These are phyloP conservation scores for Neolamprologus variostigma DNA, from an alignment of 2,113 vertebrate genomes.

Conservation along the genomic window DNA sequence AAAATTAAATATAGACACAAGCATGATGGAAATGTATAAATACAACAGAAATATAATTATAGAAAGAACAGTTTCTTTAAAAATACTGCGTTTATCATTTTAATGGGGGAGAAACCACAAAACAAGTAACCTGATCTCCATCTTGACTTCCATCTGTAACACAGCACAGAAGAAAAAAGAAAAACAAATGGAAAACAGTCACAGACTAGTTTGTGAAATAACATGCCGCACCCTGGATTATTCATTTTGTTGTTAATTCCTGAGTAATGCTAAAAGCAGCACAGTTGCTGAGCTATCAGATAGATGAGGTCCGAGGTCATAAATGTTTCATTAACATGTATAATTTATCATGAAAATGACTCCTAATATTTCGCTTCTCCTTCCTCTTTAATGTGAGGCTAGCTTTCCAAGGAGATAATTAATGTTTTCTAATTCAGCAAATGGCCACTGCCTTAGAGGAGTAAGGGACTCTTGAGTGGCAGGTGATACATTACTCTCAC, in stretches of 20 bases:
- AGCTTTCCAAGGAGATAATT: constrained; percentile 44
- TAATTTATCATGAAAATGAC: constrained; percentile 49
- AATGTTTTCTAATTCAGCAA: constrained; percentile 55
- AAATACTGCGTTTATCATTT: background rate
- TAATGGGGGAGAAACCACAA: background rate
- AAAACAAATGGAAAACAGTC: constrained; percentile 31
- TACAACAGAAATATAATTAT: background rate
- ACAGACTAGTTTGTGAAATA: background rate
- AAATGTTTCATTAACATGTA: constrained; percentile 58
- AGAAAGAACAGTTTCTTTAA: background rate
- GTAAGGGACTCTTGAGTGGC: background rate
- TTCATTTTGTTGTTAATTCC: background rate
- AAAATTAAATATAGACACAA: background rate
- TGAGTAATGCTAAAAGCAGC: background rate
- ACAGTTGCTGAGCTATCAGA: background rate
- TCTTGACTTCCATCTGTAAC: constrained; percentile 85
- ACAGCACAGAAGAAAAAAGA: constrained; percentile 34
- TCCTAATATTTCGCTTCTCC: constrained; percentile 28
- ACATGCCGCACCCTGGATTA: background rate
- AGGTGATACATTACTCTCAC: constrained; percentile 21
- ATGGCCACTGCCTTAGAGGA: constrained; percentile 20
- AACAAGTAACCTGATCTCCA: constrained; percentile 83
- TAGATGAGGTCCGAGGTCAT: constrained; percentile 19
- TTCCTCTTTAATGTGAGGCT: constrained; percentile 19
- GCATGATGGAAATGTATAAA: background rate